phyloP scores from a whole-genome alignment of 2,888 invertebrate genomes.

The Eretmocerus hayati region DNA sequence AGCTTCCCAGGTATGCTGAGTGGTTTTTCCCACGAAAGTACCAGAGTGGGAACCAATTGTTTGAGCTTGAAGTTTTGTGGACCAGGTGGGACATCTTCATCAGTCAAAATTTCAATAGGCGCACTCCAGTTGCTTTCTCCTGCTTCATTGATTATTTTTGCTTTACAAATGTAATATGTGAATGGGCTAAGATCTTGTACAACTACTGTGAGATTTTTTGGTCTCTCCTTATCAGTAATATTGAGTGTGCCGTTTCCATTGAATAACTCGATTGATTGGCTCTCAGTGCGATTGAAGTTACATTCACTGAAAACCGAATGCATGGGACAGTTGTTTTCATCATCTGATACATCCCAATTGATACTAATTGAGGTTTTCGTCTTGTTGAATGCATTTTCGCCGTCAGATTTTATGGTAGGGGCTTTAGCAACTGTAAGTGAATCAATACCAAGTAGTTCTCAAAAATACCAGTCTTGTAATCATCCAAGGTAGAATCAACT shows the following conservation, averaged over 20 bases:
- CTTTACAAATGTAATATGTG: slow-evolving; percentile 33
- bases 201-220: slow-evolving; percentile 17
- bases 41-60: not conserved
- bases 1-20: slow-evolving; percentile 32
- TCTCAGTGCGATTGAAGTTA: slow-evolving; percentile 24
- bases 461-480: no score
- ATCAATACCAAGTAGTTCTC: no score
- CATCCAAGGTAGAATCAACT: no score
- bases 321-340: slow-evolving; percentile 30
- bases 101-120: slow-evolving; percentile 1
- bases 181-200: slow-evolving; percentile 32
- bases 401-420: no score
- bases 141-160: slow-evolving; percentile 24
- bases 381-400: no score
- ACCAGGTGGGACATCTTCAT: slow-evolving; percentile 7
- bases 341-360: slow-evolving; percentile 29
- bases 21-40: slow-evolving; percentile 25
- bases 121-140: slow-evolving; percentile 29
- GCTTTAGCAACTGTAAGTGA: no score
- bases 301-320: slow-evolving; percentile 27
- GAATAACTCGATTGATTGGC: slow-evolving; percentile 27
- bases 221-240: slow-evolving; percentile 7
- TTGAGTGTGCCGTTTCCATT: slow-evolving; percentile 11
- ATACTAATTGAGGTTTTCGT: slow-evolving; percentile 25
- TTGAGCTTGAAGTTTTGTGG: slow-evolving; percentile 10